These are phyloP conservation scores for Poecilia wingei DNA, from an alignment of 2,797 vertebrate species.

Conservation along the genomic window DNA sequence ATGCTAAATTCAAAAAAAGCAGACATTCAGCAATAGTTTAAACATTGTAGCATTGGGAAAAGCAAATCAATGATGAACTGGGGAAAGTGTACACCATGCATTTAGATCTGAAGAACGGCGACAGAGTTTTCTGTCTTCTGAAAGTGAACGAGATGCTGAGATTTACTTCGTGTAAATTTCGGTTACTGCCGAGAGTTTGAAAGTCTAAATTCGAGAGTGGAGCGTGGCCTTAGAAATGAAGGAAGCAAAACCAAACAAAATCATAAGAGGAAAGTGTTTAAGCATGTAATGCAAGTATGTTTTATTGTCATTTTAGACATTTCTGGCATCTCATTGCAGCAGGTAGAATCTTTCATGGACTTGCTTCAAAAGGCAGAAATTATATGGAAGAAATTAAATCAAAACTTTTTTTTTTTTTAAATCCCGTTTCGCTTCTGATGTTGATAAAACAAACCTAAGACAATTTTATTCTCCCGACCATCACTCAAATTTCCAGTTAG, in stretches of 20 bases:
- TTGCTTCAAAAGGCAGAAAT: constrained; percentile 62
- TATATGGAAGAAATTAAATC: constrained; percentile 58
- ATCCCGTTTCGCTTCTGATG: constrained; percentile 42
- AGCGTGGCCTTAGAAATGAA: constrained; percentile 26
- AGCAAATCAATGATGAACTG: constrained; percentile 74
- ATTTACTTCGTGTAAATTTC: constrained; percentile 56
- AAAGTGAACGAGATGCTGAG: constrained; percentile 47
- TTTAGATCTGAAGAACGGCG: constrained; percentile 67
- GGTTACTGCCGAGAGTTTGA: constrained; percentile 18
- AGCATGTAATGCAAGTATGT: constrained; percentile 74
- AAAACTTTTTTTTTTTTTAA: constrained; percentile 36
- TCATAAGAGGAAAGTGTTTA: constrained; percentile 47
- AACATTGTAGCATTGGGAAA: constrained; percentile 82
- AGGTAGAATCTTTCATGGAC: constrained; percentile 73
- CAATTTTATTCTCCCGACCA: constrained; percentile 43
- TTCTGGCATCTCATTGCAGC: constrained; percentile 69
- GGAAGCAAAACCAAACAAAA: constrained; percentile 37
- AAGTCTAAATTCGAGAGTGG: constrained; percentile 13
- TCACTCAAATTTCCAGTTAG: constrained; percentile 78
- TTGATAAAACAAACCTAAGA: constrained; percentile 72
- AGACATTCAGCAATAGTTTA: constrained; percentile 84
- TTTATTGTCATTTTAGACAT: constrained; percentile 77
- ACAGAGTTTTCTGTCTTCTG: constrained; percentile 34
- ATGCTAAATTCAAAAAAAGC: constrained; percentile 83
- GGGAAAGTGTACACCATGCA: constrained; percentile 80